phyloP scores from a whole-genome alignment of 2,888 invertebrate genomes.

The Scaptomyza tumidula region DNA sequence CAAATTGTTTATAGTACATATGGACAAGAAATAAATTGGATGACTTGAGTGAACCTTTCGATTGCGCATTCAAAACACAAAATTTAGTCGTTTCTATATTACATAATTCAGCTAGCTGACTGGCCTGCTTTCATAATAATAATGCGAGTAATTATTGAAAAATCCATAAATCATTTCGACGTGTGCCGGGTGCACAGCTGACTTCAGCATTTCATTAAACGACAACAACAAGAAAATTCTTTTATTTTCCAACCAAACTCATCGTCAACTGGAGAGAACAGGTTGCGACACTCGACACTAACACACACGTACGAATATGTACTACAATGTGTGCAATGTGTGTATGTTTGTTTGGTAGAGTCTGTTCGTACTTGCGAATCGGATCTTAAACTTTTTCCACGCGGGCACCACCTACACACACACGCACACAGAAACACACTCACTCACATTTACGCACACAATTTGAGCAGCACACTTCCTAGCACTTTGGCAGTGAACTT shows the following conservation, averaged over 20 bases:
- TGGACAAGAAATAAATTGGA: neutral
- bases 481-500: slow-evolving; percentile 77
- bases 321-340: neutral
- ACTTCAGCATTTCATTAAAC: slow-evolving; percentile 25
- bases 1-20: slow-evolving; percentile 1
- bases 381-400: slow-evolving; percentile 46
- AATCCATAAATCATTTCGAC: slow-evolving; percentile 60
- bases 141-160: slow-evolving; percentile 44
- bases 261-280: slow-evolving; percentile 62
- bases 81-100: slow-evolving; percentile 37
- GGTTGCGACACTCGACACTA: slow-evolving; percentile 56
- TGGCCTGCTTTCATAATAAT: slow-evolving; percentile 8
- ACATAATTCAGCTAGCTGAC: slow-evolving; percentile 41
- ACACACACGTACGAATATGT: slow-evolving; percentile 22
- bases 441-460: slow-evolving; percentile 13
- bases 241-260: neutral
- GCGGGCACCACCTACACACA: slow-evolving; percentile 28
- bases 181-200: slow-evolving; percentile 57
- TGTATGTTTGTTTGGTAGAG: slow-evolving; percentile 12
- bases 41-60: slow-evolving; percentile 21
- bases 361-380: slow-evolving; percentile 19
- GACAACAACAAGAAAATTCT: slow-evolving; percentile 9
- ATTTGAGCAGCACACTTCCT: slow-evolving; percentile 41
- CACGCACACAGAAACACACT: slow-evolving; percentile 4
- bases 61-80: slow-evolving; percentile 41